These are phyloP conservation scores for Linepithema humile DNA, from an alignment of 1,140 invertebrate genomes.

Conservation along the genomic window DNA sequence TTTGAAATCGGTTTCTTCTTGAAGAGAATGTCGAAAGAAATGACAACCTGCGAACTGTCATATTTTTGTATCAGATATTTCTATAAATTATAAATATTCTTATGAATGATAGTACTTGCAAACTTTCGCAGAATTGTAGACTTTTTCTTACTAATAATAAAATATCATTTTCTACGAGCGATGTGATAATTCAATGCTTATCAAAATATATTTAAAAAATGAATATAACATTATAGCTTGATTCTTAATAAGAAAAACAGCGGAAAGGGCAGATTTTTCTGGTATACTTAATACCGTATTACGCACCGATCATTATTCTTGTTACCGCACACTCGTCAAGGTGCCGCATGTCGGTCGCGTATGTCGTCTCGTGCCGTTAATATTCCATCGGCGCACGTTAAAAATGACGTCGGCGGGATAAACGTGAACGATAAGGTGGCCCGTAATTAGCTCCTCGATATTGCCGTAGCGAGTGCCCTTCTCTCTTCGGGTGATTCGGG, in stretches of 20 bases:
- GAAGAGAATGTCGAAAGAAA: neutral
- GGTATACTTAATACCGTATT: neutral
- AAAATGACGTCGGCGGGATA: conserved; percentile 56
- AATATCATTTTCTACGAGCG: neutral
- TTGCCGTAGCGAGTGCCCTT: conserved; percentile 34
- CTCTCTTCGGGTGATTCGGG: neutral
- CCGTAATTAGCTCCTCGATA: conserved; percentile 63
- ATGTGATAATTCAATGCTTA: conserved; percentile 1
- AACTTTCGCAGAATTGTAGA: too few relatives aligned
- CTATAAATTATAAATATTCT: neutral
- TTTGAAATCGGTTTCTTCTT: neutral
- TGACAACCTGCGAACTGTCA: neutral
- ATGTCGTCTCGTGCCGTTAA: conserved; percentile 22
- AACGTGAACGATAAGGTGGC: conserved; percentile 60
- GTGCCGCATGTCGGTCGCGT: neutral
- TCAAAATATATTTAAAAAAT: neutral
- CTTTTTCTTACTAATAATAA: neutral
- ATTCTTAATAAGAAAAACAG: neutral
- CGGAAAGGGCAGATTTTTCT: neutral
- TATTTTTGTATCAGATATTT: neutral
- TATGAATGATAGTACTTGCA: neutral
- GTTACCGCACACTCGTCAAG: conserved; percentile 24
- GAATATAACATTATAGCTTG: neutral
- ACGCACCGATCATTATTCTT: neutral
- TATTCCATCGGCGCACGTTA: conserved; percentile 22